Evolutionary conservation across 2,888 invertebrate species (phyloP), one percentile per base, ranked within the genome.

Genomic region (Criorhina ranunculi): DNA sequence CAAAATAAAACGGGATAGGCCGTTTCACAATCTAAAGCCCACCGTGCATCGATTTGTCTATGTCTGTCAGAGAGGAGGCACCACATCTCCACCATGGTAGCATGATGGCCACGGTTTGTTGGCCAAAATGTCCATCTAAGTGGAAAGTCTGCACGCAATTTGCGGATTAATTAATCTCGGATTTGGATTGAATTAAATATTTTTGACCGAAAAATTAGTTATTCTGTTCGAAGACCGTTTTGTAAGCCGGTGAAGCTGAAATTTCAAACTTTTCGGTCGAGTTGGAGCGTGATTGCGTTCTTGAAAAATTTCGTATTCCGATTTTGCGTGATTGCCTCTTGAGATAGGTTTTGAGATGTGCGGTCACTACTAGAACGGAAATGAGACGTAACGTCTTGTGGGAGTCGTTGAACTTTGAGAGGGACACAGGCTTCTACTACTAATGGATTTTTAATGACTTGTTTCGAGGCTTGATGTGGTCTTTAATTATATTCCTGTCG

Each of bases 121-220:
- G 85, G 69, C 85, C 85, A 85, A 64, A 59, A 80, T 85, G 59
- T 6, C 17, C 75, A 70, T 8, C 24, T 53, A 35, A 66, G 70
- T 75, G 80, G 75, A 85, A 85, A 79, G 80, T 64, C 85, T 46
- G 59, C 85, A 85, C 85, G 85, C 85, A 85, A 85, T 70, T 80
- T 59, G 80, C 19, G 85, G 80, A 85, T 85, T 75, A 79, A 85
- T 80, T 80, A 75, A 70, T 46, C 46, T 64, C 62, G 59, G 51
- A 85, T 85, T 85, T 59, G 73, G 70, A 59, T 70, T 55, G 83
- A 83, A 79, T 49, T 40, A 62, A 59, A 73, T 70, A 7, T 33
- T 70, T 66, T 75, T 75, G 64, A 53, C 73, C 85, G 69, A 85
- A 85, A 85, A 78, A 75, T 80, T 75, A 59, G 40, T 31, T 59